Percentiles rank a stretch among this genome's conserved stretches.
Evolutionary conservation across 2,888 invertebrate species (phyloP).

Genomic region (Patella depressa): DNA sequence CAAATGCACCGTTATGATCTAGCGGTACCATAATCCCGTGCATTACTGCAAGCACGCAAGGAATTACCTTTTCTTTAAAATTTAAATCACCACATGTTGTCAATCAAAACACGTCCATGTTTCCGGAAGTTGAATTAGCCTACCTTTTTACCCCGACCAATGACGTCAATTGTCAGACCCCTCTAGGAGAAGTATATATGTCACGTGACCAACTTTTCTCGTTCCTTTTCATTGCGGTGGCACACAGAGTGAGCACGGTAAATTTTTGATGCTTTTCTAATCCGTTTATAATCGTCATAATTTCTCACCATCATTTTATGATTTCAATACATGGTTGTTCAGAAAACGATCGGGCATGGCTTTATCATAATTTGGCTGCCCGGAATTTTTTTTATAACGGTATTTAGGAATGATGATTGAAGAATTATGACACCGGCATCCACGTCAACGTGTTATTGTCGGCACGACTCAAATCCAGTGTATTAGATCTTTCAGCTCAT

Average conservation of each 20-base stretch:
- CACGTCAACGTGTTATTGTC: conserved; percentile 4
- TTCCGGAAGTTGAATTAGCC: conserved; percentile 7
- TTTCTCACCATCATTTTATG: conserved; percentile 19
- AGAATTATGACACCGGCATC: background rate
- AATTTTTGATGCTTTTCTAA: conserved; percentile 19
- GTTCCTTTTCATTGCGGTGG: conserved; percentile 53
- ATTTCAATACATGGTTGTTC: background rate
- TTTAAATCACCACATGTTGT: conserved; percentile 2
- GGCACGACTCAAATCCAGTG: too few species aligned
- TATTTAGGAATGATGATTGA: too few species aligned
- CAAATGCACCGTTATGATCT: too few species aligned
- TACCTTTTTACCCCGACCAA: background rate
- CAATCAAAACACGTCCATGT: background rate
- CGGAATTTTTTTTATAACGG: too few species aligned
- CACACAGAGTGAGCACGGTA: conserved; percentile 33
- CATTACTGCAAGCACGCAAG: too few species aligned
- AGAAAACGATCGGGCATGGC: background rate
- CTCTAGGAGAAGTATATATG: conserved; percentile 51
- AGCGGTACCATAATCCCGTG: too few species aligned
- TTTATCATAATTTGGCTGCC: too few species aligned
- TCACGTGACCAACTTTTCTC: conserved; percentile 50
- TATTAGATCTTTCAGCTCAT: too few species aligned
- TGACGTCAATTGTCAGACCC: conserved; percentile 56
- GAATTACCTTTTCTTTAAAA: background rate
- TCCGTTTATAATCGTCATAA: conserved; percentile 8